Conservation (phyloP, 64 coral and sea anemone species). For the Actinia tenebrosa region DNA sequence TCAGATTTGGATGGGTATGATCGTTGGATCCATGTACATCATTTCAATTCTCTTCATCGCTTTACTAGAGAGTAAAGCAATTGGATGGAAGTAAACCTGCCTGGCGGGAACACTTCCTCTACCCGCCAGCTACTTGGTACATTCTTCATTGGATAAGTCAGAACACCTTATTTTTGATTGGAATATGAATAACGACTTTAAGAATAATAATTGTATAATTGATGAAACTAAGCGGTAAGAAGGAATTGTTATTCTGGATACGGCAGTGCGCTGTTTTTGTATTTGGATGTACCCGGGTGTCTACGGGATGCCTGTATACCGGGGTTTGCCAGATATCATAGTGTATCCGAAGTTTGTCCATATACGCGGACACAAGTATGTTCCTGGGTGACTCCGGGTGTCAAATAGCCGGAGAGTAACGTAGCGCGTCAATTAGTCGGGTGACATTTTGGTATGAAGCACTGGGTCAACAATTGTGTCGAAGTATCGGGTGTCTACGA, state of each 20-base stretch:
- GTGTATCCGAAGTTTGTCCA: too few species aligned
- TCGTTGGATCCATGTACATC: slow-evolving; percentile 68
- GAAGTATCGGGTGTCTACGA: too few species aligned
- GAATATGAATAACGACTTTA: background rate
- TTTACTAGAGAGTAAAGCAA: slow-evolving; percentile 64
- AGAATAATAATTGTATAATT: background rate
- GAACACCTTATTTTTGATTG: slow-evolving; percentile 19
- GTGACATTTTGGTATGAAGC: too few species aligned
- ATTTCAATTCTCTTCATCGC: slow-evolving; percentile 80
- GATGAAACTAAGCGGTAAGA: background rate
- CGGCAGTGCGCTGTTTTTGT: background rate
- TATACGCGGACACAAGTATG: too few species aligned
- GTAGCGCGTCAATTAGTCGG: too few species aligned
- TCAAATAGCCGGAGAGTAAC: too few species aligned
- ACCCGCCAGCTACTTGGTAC: background rate
- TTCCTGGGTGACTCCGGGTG: too few species aligned
- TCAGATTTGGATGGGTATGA: slow-evolving; percentile 61
- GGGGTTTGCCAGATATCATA: too few species aligned
- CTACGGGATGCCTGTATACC: too few species aligned
- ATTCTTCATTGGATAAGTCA: background rate
- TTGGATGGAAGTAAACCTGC: slow-evolving; percentile 67
- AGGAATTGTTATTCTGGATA: background rate
- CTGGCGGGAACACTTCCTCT: background rate
- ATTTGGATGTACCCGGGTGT: background rate
- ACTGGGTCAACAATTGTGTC: too few species aligned